phyloP scores from a whole-genome alignment of 2,113 vertebrate species.

The Pavo muticus region DNA sequence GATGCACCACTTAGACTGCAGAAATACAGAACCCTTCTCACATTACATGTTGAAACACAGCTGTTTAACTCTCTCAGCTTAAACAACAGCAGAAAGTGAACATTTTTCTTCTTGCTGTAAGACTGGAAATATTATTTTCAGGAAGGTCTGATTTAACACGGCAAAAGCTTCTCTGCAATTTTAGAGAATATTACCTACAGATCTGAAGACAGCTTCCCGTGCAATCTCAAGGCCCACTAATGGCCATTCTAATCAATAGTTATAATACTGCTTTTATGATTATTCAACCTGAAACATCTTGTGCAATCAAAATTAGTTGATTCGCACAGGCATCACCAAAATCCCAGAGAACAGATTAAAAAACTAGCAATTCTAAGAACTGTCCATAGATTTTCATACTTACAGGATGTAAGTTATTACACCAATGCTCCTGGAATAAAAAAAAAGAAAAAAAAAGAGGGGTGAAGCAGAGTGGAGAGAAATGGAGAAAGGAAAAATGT shows the following conservation, averaged over 20 bases:
- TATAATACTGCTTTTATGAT: neutral
- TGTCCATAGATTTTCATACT: constrained; percentile 71
- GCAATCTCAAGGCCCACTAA: neutral
- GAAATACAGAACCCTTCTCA: constrained; percentile 16
- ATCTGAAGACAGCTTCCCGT: neutral
- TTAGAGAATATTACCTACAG: neutral
- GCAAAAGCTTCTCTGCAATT: neutral
- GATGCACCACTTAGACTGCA: constrained; percentile 93
- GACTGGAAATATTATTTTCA: neutral
- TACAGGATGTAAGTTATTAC: constrained; percentile 91
- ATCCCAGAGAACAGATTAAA: neutral
- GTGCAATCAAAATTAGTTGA: neutral
- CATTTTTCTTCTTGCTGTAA: neutral
- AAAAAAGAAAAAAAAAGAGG: neutral
- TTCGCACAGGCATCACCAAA: neutral
- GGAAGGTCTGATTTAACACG: neutral
- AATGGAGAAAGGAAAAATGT: neutral
- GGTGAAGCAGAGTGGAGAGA: neutral
- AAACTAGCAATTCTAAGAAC: constrained; percentile 7
- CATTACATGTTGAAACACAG: neutral
- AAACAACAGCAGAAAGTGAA: neutral
- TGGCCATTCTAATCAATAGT: neutral
- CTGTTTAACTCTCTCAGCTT: neutral
- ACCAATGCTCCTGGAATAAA: constrained; percentile 84
- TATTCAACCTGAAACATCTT: neutral